Evolutionary conservation across 2,888 invertebrate genomes (phyloP), one percentile per base, ranked within the genome.

Genomic region (Apodemia duryi): DNA sequence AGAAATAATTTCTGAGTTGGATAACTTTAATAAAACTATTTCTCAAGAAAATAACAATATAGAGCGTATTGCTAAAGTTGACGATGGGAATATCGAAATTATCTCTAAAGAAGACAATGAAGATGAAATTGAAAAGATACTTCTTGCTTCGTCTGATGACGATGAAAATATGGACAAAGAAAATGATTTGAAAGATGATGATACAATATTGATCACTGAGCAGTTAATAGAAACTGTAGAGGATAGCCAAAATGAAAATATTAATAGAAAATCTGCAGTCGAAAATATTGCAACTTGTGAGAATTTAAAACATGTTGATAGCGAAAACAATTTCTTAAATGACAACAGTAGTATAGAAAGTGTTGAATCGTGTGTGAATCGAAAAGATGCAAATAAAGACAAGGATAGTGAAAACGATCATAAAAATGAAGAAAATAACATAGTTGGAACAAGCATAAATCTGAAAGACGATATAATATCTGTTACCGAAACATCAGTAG

Each of bases 111-210:
- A 78, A 11, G 77, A 80, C 69, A 74, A 73, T 68, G 78, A 72
- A 67, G 79, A 77, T 63, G 69, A 76, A 0, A 69, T 79, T 51
- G 86, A 84, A 77, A 75, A 86, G 74, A 79, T 84, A 65, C 72
- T 85, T 10, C 73, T 88, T 32, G 85, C 84, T 7, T 84, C 83
- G 43, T 81, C 84, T 63, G 86, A 84, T 51, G 84, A 85, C 21
- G 85, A 84, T 68, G 70, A 65, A 49, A 67, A 60, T 6, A 49
- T 43, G 29, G 64, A 69, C 41, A 71, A 68, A 46, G 21, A n/a
- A 21, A 63, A 29, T 21, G 54, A 29, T 62, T n/a, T 75, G 43
- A 67, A 80, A 35, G 60, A 63, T 28, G 63, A 63, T 21, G 63
- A 68, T 62, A 72, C 70, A 63, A 62, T 70, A 54, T 71, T 67